Base-by-base conservation (phyloP, 92 coral and sea anemone genomes). In the Chrysogorgia sp. region DNA sequence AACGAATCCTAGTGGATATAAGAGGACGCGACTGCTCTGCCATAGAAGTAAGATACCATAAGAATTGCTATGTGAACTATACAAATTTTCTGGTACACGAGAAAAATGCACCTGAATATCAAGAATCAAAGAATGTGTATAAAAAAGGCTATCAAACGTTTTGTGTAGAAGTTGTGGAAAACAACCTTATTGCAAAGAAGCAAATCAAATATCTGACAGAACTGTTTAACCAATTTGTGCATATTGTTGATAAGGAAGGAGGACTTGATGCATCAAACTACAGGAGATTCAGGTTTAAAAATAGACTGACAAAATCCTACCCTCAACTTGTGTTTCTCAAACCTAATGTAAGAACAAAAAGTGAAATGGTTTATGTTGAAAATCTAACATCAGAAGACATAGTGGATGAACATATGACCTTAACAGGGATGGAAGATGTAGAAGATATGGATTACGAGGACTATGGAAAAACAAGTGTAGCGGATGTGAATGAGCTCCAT, bases 281-380 rank as follows among this genome's bases (percentile, higher is more conserved):
- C 75, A 43, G 75, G 34, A 31, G 34, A 23, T 68, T 48, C 35
- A 24, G 75, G 59, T 34, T 41, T 19, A 45, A 68, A 40, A 17
- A 68, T 41, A 68, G 59, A 29, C 58, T 68, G 58, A 13, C 75
- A 1, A 43, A 25, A 47, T 10, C 75, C 6, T 68, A 68, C 58
- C 75, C 75, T 1, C 75, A 68, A 68, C 75, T 68, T 41, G 75
- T 68, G 34, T 68, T 68, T 26, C 75, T 13, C 26, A 68, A 31
- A 48, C 59, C 58, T 43, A 68, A 68, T 23, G 58, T 68, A 20
- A 43, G 75, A 48, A 68, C 75, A 41, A 67, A 40, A 68, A 68
- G 75, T 68, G 75, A 68, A 43, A 41, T 68, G 34, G 75, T 68
- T 68, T 68, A 68, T 68, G 75, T 68, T 10, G 75, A 68, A 68